phyloP scores from a whole-genome alignment of 2,888 invertebrate species.

The Scaptomyza polygonia region DNA sequence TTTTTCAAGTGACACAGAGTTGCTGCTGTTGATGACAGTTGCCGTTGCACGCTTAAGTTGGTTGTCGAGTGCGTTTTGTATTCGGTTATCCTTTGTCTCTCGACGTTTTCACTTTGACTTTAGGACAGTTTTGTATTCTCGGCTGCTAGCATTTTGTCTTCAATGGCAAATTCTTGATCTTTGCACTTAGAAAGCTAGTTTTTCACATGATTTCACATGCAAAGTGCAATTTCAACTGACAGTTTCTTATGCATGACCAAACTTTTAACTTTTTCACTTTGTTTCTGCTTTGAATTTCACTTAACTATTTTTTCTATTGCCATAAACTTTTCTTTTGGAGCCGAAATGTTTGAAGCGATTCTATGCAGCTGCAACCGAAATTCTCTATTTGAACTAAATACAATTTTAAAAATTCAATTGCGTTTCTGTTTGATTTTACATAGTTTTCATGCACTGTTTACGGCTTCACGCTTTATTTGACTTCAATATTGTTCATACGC shows the following conservation, averaged over 20 bases:
- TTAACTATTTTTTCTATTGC: neutral
- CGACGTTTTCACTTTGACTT: slow-evolving; percentile 32
- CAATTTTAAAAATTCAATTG: neutral
- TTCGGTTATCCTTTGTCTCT: slow-evolving; percentile 25
- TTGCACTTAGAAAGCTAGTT: slow-evolving; percentile 49
- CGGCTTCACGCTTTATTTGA: slow-evolving; percentile 1
- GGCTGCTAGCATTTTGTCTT: slow-evolving; percentile 19
- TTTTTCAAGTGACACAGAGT: neutral
- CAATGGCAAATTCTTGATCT: slow-evolving; percentile 24
- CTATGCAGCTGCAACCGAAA: neutral
- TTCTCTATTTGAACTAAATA: neutral
- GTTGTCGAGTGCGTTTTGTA: slow-evolving; percentile 23
- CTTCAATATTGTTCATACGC: slow-evolving; percentile 22
- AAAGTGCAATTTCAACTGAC: slow-evolving; percentile 52
- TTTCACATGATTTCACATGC: slow-evolving; percentile 69
- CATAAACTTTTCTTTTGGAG: neutral
- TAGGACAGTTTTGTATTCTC: slow-evolving; percentile 22
- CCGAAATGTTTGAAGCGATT: neutral
- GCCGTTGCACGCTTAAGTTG: slow-evolving; percentile 46
- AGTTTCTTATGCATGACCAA: slow-evolving; percentile 38
- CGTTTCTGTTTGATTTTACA: slow-evolving; percentile 8
- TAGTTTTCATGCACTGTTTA: slow-evolving; percentile 5
- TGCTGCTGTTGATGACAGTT: slow-evolving; percentile 42
- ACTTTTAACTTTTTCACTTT: slow-evolving; percentile 25
- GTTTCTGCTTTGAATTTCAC: slow-evolving; percentile 5